These are phyloP conservation scores for Syrmaticus mikado DNA, from an alignment of 2,113 vertebrate genomes.

Conservation along the genomic window DNA sequence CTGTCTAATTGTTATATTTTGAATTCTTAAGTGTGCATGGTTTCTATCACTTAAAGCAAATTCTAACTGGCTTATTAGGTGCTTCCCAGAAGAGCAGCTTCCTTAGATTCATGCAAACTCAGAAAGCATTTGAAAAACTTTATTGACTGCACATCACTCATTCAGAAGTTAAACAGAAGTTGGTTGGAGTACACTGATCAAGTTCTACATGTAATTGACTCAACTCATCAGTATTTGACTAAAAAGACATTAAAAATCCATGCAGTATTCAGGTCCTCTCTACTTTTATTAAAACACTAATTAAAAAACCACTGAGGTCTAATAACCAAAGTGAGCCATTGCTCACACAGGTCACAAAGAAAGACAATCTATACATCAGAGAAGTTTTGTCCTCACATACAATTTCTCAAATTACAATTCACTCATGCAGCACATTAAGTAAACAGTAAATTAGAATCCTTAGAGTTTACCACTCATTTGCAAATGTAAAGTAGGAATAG, in stretches of 20 bases:
- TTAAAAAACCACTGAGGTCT: not conserved
- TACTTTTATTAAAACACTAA: not conserved
- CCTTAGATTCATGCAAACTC: not conserved
- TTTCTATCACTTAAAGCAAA: not conserved
- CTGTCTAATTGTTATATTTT: not conserved
- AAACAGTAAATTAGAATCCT: not conserved
- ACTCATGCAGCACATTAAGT: not conserved
- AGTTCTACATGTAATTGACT: not conserved
- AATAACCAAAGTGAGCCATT: not conserved
- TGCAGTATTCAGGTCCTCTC: not conserved
- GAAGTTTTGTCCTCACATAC: not conserved
- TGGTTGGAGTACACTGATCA: not conserved
- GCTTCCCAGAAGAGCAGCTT: not conserved
- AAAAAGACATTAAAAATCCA: slow-evolving; percentile 6
- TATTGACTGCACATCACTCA: not conserved
- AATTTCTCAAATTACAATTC: not conserved
- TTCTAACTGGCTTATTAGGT: not conserved
- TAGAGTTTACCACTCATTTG: not conserved
- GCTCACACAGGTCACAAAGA: not conserved
- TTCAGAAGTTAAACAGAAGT: not conserved
- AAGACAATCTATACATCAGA: not conserved
- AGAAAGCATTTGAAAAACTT: not conserved
- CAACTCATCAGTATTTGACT: not conserved
- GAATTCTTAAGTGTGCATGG: not conserved
- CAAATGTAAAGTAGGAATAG: not conserved